Base-by-base conservation (phyloP, 2,113 vertebrate genomes). In the Caranx melampygus region DNA sequence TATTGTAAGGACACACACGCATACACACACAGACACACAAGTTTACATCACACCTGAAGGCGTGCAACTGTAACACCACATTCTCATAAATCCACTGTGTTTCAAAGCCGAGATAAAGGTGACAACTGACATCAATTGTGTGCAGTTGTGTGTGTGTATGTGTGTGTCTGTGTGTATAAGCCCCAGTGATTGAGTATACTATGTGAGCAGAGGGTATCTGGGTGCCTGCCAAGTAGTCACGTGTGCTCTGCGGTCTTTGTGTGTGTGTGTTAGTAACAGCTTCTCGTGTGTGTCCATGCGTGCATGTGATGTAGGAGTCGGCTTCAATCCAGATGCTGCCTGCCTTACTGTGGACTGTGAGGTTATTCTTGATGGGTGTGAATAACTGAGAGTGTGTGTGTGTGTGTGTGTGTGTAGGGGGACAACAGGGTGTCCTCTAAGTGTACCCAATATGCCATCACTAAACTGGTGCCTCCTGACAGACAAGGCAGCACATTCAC, bases 321-420 rank as follows among this genome's bases (percentile, higher is more conserved):
- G 14, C 66, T 80, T 13, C 34, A 78, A 96, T 96, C 96, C 97
- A 97, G 94, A 97, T 97, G 94, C 97, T 96, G 79, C 96, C 95
- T 4, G 96, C 96, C 91, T 97, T 92, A 0, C 96, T 96, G 81
- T 97, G 96, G 94, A 96, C 96, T 92, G 95, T 95, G 87, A 96
- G 97, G 91, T 96, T 97, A 91, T 96, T 97, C 92, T 92, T 96
- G 88, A 97, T 97, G 81, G 67, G 52, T 67, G 62, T 71, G 68
- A 77, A 68, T 69, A 35, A 55, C 49, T 40, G n/a, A 33, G 52
- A 60, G 44, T 47, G 16, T n/a, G 34, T 49, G 33, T 21, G 44
- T 35, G 61, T 35, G 76, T 34, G 44, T 4, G 45, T 14, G 44
- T 47, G 21, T n/a, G 42, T 1, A 18, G 11, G 7, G 40, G 55